These are phyloP conservation scores for Columba guinea DNA, from an alignment of 2,797 vertebrate genomes.

Conservation along the genomic window DNA sequence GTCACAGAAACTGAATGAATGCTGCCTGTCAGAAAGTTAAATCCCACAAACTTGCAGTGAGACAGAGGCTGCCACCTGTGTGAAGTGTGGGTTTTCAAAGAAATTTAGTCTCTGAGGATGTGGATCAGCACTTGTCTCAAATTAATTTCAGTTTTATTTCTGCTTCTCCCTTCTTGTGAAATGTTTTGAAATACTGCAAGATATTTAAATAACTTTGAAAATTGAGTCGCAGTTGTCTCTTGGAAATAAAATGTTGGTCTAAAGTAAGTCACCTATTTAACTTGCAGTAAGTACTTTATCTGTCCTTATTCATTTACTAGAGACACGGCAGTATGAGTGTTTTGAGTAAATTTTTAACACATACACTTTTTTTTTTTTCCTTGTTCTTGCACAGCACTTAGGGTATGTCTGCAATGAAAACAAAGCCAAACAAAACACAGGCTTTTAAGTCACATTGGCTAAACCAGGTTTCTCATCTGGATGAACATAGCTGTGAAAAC, in stretches of 20 bases:
- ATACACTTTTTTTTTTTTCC: background rate
- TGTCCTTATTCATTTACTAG: background rate
- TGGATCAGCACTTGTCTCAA: background rate
- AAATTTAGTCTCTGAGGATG: background rate
- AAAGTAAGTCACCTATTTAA: background rate
- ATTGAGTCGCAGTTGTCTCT: background rate
- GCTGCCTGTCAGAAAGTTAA: background rate
- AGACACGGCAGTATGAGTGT: background rate
- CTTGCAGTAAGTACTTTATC: background rate
- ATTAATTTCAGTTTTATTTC: background rate
- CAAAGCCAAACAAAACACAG: background rate
- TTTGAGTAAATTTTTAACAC: background rate
- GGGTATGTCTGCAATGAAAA: background rate
- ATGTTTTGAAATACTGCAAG: background rate
- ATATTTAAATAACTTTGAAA: conserved; percentile 2
- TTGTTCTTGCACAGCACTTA: background rate
- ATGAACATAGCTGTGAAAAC: background rate
- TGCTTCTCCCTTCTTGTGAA: background rate
- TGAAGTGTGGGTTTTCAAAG: background rate
- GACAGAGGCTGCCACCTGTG: background rate
- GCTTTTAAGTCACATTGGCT: background rate
- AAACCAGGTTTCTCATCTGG: background rate
- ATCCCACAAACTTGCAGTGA: background rate
- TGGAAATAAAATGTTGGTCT: background rate
- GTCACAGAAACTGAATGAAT: background rate